phyloP scores from a whole-genome alignment of 2,888 invertebrate genomes.

The Selenia dentaria region DNA sequence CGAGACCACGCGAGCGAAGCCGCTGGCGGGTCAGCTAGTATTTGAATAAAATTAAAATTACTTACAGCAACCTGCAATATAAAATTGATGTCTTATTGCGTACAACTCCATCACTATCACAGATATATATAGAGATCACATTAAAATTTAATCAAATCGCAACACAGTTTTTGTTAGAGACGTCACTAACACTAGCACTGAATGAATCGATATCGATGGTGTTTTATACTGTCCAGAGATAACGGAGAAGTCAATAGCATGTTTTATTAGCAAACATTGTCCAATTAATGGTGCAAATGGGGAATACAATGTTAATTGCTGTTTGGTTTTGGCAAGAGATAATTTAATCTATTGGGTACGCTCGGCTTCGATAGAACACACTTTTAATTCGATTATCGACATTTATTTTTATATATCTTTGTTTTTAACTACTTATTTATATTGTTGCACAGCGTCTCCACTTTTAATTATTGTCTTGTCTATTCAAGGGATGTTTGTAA shows the following conservation, averaged over 20 bases:
- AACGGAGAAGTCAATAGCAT: neutral
- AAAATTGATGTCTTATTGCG: constrained; percentile 12
- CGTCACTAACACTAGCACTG: neutral
- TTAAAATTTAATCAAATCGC: neutral
- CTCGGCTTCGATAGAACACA: too few species aligned
- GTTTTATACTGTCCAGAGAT: neutral
- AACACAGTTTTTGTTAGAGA: neutral
- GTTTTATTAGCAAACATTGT: constrained; percentile 1
- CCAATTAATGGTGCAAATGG: neutral
- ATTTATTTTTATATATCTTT: too few species aligned
- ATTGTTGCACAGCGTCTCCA: too few species aligned
- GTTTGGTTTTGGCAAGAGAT: constrained; percentile 1
- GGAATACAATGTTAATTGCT: neutral
- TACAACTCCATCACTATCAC: constrained; percentile 15
- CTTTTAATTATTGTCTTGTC: too few species aligned
- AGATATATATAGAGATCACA: too few species aligned
- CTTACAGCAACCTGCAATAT: constrained; percentile 16
- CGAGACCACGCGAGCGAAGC: too few species aligned
- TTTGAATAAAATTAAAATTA: neutral
- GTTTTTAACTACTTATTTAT: too few species aligned
- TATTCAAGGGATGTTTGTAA: too few species aligned
- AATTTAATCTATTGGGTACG: constrained; percentile 3
- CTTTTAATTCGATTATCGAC: too few species aligned
- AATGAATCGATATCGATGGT: neutral
- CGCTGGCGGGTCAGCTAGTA: too few species aligned